phyloP scores from a whole-genome alignment of 2,113 vertebrate species.

The Centropristis striata region DNA sequence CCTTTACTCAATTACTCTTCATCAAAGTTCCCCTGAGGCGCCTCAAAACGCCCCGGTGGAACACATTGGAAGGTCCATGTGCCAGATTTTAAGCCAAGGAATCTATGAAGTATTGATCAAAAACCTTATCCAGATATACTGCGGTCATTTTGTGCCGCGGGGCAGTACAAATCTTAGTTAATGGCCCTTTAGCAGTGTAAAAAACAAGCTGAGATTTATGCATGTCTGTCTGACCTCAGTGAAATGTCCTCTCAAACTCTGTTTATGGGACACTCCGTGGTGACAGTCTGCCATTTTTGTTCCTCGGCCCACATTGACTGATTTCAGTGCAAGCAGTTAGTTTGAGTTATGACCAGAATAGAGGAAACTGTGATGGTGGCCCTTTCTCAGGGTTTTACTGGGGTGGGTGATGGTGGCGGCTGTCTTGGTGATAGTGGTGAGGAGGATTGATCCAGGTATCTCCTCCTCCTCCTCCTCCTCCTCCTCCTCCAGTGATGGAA shows the following conservation, averaged over 20 bases:
- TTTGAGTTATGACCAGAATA: constrained; percentile 45
- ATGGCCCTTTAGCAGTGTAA: constrained; percentile 28
- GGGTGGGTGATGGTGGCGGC: background rate
- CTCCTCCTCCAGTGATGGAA: constrained; percentile 17
- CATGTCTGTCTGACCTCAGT: constrained; percentile 12
- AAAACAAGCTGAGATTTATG: constrained; percentile 49
- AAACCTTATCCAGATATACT: constrained; percentile 7
- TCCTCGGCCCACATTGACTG: constrained; percentile 2
- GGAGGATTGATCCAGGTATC: constrained; percentile 29
- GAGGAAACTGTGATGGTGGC: constrained; percentile 14
- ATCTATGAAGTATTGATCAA: constrained; percentile 24
- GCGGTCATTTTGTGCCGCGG: constrained; percentile 6
- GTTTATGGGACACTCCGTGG: background rate
- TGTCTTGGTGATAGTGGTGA: constrained; percentile 14
- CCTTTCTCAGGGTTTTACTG: constrained; percentile 18
- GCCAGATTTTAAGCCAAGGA: background rate
- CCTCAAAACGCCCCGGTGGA: background rate
- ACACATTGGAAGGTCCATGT: background rate
- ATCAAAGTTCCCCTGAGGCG: background rate
- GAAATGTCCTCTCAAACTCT: constrained; percentile 21
- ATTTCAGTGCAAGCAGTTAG: constrained; percentile 23
- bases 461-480: constrained; percentile 19
- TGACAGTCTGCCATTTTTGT: constrained; percentile 1
- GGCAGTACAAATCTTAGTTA: constrained; percentile 36
- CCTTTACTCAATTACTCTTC: background rate